These are phyloP conservation scores for Epistrophella euchroma DNA, from an alignment of 2,888 invertebrate species.

Conservation along the genomic window DNA sequence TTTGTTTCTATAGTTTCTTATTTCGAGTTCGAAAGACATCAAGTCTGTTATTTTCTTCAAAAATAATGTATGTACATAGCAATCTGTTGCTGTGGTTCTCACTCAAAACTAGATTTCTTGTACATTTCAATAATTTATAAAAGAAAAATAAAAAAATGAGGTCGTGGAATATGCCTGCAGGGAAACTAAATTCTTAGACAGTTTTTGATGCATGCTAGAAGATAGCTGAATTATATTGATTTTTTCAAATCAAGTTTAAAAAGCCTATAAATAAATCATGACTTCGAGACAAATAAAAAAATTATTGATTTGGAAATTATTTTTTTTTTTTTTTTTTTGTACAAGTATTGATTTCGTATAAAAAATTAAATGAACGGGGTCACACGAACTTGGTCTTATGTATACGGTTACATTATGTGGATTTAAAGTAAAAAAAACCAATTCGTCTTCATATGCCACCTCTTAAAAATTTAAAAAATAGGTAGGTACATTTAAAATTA, in stretches of 20 bases:
- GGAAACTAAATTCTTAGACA: conserved; percentile 35
- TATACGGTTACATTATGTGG: no score
- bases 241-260: neutral
- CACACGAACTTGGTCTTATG: no score
- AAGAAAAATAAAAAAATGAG: conserved; percentile 11
- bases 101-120: conserved; percentile 30
- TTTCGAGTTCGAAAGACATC: conserved; percentile 36
- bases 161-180: conserved; percentile 23
- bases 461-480: no score
- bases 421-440: no score
- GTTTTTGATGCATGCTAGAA: conserved; percentile 10
- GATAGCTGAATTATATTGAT: conserved; percentile 12
- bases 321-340: no score
- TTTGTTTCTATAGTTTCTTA: conserved; percentile 12
- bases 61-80: neutral
- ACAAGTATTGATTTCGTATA: neutral
- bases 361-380: neutral
- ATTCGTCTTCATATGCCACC: no score
- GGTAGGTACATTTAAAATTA: no score
- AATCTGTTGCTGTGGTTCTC: conserved; percentile 13
- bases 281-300: neutral
- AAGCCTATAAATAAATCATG: conserved; percentile 15
- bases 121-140: conserved; percentile 19
- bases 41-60: conserved; percentile 30
- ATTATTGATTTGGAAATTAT: neutral